Conservation (phyloP, 2,888 invertebrate species). For the Sisyra nigra region DNA sequence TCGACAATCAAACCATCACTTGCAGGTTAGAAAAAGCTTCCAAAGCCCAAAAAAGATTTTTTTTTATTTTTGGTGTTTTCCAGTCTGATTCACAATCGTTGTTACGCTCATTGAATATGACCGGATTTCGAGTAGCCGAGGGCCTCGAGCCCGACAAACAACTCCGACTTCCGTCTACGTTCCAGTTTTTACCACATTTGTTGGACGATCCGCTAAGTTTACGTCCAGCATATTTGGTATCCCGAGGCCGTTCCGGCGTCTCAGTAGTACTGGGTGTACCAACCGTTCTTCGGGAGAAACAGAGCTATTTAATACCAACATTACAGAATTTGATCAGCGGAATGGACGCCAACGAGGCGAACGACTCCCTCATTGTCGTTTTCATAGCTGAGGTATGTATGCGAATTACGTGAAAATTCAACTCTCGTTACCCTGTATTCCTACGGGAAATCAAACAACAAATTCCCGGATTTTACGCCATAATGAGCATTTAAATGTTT, state of each 20-base stretch:
- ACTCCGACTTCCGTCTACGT: conserved; percentile 61
- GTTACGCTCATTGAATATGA: conserved; percentile 31
- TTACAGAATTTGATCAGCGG: conserved; percentile 68
- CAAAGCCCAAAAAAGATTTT: conserved; percentile 20
- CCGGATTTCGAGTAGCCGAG: conserved; percentile 31
- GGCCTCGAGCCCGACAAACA: conserved; percentile 26
- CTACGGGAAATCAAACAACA: too few species aligned
- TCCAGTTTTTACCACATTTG: conserved; percentile 76
- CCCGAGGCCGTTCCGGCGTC: conserved; percentile 54
- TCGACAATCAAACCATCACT: conserved; percentile 4
- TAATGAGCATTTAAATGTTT: too few species aligned
- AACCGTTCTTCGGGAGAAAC: conserved; percentile 76
- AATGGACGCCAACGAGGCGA: conserved; percentile 52
- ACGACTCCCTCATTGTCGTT: conserved; percentile 71
- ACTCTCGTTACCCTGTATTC: too few species aligned
- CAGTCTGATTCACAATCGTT: conserved; percentile 19
- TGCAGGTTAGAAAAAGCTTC: conserved; percentile 15
- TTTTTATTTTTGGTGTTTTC: conserved; percentile 6
- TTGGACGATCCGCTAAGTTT: conserved; percentile 61
- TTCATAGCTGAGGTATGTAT: conserved; percentile 62
- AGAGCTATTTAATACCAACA: conserved; percentile 73
- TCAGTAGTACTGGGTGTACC: conserved; percentile 80
- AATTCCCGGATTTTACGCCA: too few species aligned
- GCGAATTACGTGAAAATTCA: too few species aligned
- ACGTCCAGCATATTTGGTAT: conserved; percentile 61